These are phyloP conservation scores for Terebella lapidaria DNA, from an alignment of 2,888 invertebrate species.

Conservation along the genomic window DNA sequence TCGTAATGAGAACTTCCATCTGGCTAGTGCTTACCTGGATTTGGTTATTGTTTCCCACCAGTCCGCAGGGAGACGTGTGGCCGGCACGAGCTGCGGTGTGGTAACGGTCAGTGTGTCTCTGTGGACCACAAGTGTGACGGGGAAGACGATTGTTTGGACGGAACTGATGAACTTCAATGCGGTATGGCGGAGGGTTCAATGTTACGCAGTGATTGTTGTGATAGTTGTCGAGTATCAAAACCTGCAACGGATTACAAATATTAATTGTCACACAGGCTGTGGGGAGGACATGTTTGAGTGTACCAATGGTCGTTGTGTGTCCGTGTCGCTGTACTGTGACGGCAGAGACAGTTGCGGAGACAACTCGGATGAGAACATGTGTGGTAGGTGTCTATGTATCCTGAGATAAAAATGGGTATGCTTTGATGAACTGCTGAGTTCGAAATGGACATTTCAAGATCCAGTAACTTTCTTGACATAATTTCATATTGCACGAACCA, in stretches of 20 bases:
- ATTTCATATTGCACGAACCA: too few species aligned
- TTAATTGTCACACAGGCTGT: too few species aligned
- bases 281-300: constrained; percentile 13
- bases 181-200: too few species aligned
- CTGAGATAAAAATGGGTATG: too few species aligned
- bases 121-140: constrained; percentile 14
- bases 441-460: too few species aligned
- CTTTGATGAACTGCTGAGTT: too few species aligned
- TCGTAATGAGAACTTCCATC: too few species aligned
- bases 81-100: constrained; percentile 12
- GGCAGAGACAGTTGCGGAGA: constrained; percentile 17
- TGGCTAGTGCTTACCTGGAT: too few species aligned
- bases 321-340: constrained; percentile 19
- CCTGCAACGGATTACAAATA: too few species aligned
- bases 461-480: neutral
- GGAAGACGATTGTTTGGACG: constrained; percentile 10
- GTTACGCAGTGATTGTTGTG: too few species aligned
- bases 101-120: constrained; percentile 11
- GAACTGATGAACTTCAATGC: constrained; percentile 12
- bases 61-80: neutral
- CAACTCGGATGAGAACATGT: constrained; percentile 13
- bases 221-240: too few species aligned
- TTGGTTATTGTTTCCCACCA: neutral
- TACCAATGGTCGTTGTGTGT: constrained; percentile 17
- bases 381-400: too few species aligned